phyloP scores from a whole-genome alignment of 2,113 vertebrate genomes.

The Carettochelys insculpta region DNA sequence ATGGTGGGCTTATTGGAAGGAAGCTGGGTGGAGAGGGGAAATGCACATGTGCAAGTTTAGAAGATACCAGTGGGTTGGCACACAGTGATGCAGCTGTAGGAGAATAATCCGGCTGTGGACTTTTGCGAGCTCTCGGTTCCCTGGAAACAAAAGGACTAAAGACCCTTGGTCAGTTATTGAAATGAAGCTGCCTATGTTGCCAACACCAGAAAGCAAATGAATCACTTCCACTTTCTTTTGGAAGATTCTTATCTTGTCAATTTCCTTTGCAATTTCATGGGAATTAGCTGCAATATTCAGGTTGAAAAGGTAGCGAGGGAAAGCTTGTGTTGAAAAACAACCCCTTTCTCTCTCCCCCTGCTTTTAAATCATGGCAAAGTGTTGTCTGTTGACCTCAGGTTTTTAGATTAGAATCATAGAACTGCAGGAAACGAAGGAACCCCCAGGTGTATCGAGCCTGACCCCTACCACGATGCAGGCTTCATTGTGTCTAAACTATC shows the following conservation, averaged over 20 bases:
- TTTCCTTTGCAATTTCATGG: not conserved
- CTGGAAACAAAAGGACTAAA: not conserved
- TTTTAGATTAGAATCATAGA: not conserved
- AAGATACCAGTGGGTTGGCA: not conserved
- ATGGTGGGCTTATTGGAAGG: not conserved
- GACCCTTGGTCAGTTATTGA: not conserved
- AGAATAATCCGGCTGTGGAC: not conserved
- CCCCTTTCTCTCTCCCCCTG: not conserved
- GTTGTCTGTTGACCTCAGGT: not conserved
- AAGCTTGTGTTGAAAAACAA: not conserved
- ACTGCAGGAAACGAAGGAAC: not conserved
- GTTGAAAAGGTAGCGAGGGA: not conserved
- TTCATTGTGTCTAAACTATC: not conserved
- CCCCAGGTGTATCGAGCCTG: not conserved
- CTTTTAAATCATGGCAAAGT: not conserved
- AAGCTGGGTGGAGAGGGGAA: not conserved
- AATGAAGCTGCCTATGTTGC: rapidly evolving
- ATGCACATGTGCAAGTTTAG: not conserved
- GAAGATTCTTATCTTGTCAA: not conserved
- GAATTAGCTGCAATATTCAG: not conserved
- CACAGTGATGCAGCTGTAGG: not conserved
- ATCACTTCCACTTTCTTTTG: not conserved
- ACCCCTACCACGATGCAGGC: not conserved
- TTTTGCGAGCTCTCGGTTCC: not conserved
- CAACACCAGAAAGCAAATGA: rapidly evolving